phyloP scores from a whole-genome alignment of 37 sponge, comb jelly and placozoan species.

The Halichondria panicea region DNA sequence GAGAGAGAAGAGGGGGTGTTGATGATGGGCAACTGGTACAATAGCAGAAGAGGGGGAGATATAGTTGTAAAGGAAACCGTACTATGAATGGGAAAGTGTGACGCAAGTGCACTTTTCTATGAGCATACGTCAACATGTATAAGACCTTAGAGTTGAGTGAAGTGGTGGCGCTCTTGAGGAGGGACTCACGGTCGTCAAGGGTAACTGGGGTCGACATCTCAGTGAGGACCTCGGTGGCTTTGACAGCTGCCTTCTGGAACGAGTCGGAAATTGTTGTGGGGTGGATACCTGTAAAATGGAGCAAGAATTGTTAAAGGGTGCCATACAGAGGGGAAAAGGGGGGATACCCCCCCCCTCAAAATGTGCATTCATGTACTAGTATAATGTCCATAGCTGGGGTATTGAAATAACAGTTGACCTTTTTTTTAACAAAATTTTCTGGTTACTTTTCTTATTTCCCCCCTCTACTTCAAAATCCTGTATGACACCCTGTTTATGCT shows the following conservation, averaged over 20 bases:
- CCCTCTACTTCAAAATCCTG: no score
- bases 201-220: constrained; percentile 85
- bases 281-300: constrained; percentile 76
- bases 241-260: constrained; percentile 89
- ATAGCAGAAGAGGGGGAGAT: not conserved
- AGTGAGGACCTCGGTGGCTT: constrained; percentile 80
- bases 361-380: no score
- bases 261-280: constrained; percentile 98
- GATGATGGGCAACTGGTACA: not conserved
- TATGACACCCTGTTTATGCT: no score
- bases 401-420: no score
- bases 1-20: not conserved
- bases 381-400: no score
- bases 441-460: no score
- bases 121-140: not conserved
- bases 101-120: no score
- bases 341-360: no score
- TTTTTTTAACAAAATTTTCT: no score
- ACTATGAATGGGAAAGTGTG: not conserved
- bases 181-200: constrained; percentile 83
- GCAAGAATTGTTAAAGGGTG: not conserved
- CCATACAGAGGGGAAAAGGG: no score
- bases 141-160: constrained; percentile 94
- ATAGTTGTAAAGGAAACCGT: not conserved
- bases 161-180: constrained; percentile 97